A percentile compares a stretch with the other conserved stretches of the same genome.
These are phyloP conservation scores for Dicyrtomina minuta DNA, from an alignment of 2,888 invertebrate genomes.

Conservation along the genomic window DNA sequence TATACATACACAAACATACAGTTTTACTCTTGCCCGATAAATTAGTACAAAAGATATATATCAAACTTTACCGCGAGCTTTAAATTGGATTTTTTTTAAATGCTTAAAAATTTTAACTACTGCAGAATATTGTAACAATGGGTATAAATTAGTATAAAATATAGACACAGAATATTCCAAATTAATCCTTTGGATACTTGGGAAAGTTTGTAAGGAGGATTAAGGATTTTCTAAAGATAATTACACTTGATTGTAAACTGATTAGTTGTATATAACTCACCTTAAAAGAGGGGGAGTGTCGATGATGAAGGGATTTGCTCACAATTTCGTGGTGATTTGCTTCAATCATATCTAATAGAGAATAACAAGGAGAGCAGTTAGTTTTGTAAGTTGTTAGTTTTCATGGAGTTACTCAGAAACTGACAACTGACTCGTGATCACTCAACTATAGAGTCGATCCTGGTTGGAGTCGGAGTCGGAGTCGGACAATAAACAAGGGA, in stretches of 20 bases:
- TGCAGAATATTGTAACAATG: background rate
- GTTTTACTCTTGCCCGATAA: too few species aligned
- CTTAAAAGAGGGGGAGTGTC: constrained; percentile 19
- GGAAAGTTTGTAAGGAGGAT: background rate
- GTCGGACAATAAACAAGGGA: background rate
- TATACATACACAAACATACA: background rate
- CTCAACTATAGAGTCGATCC: background rate
- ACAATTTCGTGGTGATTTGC: constrained; percentile 26
- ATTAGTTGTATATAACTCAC: background rate
- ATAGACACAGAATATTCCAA: background rate
- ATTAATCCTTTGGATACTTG: background rate
- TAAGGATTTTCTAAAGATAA: too few species aligned
- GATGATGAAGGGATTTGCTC: constrained; percentile 14
- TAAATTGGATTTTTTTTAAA: too few species aligned
- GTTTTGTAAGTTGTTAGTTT: constrained; percentile 12
- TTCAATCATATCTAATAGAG: constrained; percentile 34
- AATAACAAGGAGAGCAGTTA: constrained; percentile 19
- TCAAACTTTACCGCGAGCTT: too few species aligned
- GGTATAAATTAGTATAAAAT: background rate
- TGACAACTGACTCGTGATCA: background rate
- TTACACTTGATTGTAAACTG: background rate
- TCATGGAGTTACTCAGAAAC: constrained; percentile 16
- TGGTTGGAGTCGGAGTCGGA: background rate
- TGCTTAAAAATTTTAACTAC: too few species aligned
- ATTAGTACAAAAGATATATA: too few species aligned